A percentile compares a stretch with the other conserved stretches of the same genome.
These are phyloP conservation scores for Microctonus aethiopoides DNA, from an alignment of 2,888 invertebrate genomes.

Conservation along the genomic window DNA sequence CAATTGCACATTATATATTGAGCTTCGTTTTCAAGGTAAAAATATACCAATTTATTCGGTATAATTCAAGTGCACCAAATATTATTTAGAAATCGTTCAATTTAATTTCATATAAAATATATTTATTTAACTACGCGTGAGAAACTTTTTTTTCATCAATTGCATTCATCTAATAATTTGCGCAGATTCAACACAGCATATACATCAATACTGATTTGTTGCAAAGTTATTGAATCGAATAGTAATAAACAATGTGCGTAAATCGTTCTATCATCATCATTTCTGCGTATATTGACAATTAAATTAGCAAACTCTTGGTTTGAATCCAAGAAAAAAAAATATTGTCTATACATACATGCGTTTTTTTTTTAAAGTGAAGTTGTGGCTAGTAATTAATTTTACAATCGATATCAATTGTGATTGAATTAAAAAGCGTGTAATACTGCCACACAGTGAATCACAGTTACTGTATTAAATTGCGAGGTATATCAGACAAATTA, in stretches of 20 bases:
- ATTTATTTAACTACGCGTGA: background rate
- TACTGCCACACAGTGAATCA: background rate
- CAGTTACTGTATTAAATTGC: background rate
- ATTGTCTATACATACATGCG: background rate
- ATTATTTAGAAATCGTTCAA: background rate
- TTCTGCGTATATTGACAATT: background rate
- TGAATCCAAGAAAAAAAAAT: background rate
- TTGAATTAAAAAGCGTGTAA: background rate
- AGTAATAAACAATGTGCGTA: conserved; percentile 6
- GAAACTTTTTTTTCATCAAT: background rate
- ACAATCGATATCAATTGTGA: background rate
- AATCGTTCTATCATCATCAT: background rate
- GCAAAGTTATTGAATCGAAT: conserved; percentile 21
- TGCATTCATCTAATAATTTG: conserved; percentile 13
- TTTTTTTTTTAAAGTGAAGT: background rate
- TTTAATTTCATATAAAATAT: conserved; percentile 8
- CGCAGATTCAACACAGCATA: conserved; percentile 6
- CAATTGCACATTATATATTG: background rate
- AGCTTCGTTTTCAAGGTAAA: background rate
- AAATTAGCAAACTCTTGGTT: background rate
- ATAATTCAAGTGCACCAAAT: no score
- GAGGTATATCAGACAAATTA: background rate
- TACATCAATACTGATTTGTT: conserved; percentile 37
- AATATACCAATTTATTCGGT: no score
- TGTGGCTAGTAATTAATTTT: background rate